phyloP scores from a whole-genome alignment of 2,888 invertebrate species.

The Sarcophaga variegata region DNA sequence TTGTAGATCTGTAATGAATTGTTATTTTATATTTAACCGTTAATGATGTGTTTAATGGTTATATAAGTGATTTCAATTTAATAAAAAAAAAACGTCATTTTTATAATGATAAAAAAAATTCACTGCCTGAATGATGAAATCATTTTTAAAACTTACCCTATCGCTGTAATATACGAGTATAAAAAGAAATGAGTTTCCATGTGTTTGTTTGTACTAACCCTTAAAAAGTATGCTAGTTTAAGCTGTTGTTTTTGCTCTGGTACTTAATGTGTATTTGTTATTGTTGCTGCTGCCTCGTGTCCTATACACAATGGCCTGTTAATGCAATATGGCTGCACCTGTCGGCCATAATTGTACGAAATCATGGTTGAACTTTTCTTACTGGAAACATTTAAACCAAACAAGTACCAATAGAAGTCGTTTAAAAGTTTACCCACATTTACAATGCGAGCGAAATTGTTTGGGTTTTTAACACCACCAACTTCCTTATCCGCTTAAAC shows the following conservation, averaged over 20 bases:
- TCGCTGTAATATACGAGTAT: too few relatives aligned
- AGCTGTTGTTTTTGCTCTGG: constrained; percentile 18
- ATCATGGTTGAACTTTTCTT: constrained; percentile 17
- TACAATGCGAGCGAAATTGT: constrained; percentile 38
- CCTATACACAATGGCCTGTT: constrained; percentile 50
- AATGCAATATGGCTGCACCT: constrained; percentile 70
- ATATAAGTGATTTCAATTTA: constrained; percentile 50
- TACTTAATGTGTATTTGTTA: constrained; percentile 35
- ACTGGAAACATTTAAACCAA: neutral
- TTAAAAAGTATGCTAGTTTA: constrained; percentile 16
- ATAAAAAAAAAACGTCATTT: neutral
- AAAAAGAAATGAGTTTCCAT: too few relatives aligned
- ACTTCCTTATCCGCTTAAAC: constrained; percentile 37
- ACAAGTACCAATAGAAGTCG: constrained; percentile 20
- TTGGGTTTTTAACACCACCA: constrained; percentile 43
- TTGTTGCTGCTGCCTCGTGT: neutral
- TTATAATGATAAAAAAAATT: too few relatives aligned
- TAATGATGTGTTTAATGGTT: constrained; percentile 66
- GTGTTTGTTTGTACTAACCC: neutral
- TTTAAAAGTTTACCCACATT: constrained; percentile 47
- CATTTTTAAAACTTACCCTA: too few relatives aligned
- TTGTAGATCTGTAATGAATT: neutral
- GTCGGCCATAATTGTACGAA: constrained; percentile 68
- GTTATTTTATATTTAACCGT: constrained; percentile 41
- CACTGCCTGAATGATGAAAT: too few relatives aligned